Percentiles rank a stretch among this genome's conserved stretches.
These are phyloP conservation scores for Apamea monoglypha DNA, from an alignment of 2,888 invertebrate genomes.

Conservation along the genomic window DNA sequence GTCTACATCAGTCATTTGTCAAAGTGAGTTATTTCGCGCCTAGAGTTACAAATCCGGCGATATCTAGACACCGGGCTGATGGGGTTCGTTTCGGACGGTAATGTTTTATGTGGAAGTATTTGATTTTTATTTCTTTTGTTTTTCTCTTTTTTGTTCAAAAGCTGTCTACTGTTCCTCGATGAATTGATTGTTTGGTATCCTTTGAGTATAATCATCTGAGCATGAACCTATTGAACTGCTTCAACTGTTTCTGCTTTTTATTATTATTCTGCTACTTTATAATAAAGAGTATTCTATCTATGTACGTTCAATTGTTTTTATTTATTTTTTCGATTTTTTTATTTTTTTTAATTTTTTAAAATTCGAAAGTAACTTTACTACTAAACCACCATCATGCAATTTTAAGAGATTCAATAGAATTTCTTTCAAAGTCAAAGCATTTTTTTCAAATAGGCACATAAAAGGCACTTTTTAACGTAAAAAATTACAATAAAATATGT, in stretches of 20 bases:
- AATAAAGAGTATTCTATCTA: neutral
- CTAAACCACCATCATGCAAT: neutral
- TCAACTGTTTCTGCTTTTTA: neutral
- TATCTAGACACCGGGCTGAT: constrained; percentile 54
- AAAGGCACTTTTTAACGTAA: no score
- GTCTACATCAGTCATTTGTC: constrained; percentile 72
- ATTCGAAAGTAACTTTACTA: neutral
- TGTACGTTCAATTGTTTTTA: neutral
- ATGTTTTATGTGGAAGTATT: constrained; percentile 40
- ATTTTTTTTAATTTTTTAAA: no score
- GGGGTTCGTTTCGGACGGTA: constrained; percentile 35
- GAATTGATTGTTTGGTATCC: neutral
- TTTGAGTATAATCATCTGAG: neutral
- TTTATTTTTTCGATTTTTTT: no score
- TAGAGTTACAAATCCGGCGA: constrained; percentile 52
- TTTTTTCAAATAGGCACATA: no score
- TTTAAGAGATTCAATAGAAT: neutral
- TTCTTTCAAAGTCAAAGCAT: no score
- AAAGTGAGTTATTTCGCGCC: constrained; percentile 70
- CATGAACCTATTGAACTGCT: neutral
- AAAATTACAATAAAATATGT: no score
- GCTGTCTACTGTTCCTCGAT: neutral
- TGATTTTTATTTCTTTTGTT: constrained; percentile 18
- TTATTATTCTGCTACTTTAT: neutral
- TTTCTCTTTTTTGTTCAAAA: neutral